Evolutionary conservation across 2,113 vertebrate species (phyloP).

Genomic region (Prochilodus magdalenae): DNA sequence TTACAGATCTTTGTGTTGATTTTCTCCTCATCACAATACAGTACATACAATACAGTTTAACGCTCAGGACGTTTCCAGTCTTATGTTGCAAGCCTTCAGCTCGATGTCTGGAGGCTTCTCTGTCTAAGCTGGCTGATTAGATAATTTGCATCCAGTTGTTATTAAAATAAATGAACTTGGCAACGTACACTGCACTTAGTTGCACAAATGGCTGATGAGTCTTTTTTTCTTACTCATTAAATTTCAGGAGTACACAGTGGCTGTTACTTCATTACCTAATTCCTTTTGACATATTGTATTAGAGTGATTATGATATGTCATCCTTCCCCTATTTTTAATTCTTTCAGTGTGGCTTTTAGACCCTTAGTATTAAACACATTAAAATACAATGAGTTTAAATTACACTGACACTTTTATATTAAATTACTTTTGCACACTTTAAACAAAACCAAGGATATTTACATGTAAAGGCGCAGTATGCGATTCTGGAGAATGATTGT

Average conservation of each 20-base stretch:
- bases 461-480: too few relatives aligned
- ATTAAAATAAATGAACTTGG: slow-evolving; percentile 6
- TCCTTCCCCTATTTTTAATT: not conserved
- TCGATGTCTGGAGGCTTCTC: not conserved
- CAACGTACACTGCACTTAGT: not conserved
- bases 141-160: not conserved
- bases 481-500: too few relatives aligned
- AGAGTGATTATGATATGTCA: not conserved
- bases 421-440: too few relatives aligned
- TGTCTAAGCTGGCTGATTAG: not conserved
- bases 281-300: not conserved
- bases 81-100: not conserved
- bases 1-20: slow-evolving; percentile 29
- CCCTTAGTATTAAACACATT: too few relatives aligned
- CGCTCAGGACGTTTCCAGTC: not conserved
- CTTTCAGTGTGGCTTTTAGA: too few relatives aligned
- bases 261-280: not conserved
- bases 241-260: not conserved
- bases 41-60: too few relatives aligned
- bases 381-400: too few relatives aligned
- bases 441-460: too few relatives aligned
- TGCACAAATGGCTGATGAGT: not conserved
- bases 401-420: too few relatives aligned
- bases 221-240: not conserved
- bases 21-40: slow-evolving; percentile 19